A percentile compares a stretch with the other conserved stretches of the same genome.
These are phyloP conservation scores for Halesus radiatus DNA, from an alignment of 1,140 invertebrate genomes.

Conservation along the genomic window DNA sequence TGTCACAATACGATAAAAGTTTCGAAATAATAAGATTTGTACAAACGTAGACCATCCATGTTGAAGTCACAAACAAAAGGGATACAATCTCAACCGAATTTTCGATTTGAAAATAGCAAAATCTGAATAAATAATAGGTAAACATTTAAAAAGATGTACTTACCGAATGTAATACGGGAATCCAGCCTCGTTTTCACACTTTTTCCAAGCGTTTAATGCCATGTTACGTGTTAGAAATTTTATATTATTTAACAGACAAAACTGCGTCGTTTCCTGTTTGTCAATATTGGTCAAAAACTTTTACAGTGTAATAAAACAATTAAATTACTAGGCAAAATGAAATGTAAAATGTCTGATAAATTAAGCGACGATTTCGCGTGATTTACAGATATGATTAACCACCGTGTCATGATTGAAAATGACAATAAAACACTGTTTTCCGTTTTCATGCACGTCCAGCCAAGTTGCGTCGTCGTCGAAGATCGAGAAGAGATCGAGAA, in stretches of 20 bases:
- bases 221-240: not conserved
- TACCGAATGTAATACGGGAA: constrained; percentile 73
- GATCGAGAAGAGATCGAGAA: no score
- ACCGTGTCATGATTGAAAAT: constrained; percentile 22
- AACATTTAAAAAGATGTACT: not conserved
- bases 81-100: no score
- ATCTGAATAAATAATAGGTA: not conserved
- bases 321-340: no score
- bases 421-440: not conserved
- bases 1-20: not conserved
- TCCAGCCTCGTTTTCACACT: constrained; percentile 72
- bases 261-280: no score
- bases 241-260: no score
- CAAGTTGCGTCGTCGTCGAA: not conserved
- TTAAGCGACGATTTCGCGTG: not conserved
- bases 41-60: no score
- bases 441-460: not conserved
- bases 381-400: not conserved
- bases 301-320: not conserved
- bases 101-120: no score
- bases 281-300: not conserved
- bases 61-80: no score
- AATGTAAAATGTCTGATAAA: no score
- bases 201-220: constrained; percentile 61
- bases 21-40: no score